Evolutionary conservation across 2,113 vertebrate species (phyloP).

Genomic region (Corythornis cristatus): DNA sequence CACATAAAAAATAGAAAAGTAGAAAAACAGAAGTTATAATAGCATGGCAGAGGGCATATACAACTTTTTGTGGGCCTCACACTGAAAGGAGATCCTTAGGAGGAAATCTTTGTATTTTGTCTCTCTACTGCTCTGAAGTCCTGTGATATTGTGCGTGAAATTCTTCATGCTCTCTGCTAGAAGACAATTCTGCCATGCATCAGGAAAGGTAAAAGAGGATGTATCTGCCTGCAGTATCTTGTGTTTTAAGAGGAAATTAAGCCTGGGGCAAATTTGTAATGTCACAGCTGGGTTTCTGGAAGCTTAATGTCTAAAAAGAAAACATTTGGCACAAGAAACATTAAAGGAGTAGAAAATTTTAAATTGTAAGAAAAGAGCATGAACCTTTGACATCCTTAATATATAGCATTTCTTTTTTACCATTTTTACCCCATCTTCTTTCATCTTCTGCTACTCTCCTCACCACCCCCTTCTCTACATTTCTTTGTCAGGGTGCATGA

Average conservation of each 20-base stretch:
- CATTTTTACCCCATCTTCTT: background rate
- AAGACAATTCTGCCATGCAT: background rate
- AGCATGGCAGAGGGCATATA: background rate
- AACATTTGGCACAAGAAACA: background rate
- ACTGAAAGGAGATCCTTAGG: background rate
- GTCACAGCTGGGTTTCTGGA: slow-evolving; percentile 46
- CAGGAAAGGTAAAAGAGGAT: background rate
- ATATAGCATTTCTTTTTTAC: background rate
- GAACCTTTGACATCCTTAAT: slow-evolving; percentile 1
- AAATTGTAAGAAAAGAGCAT: background rate
- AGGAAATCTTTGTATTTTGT: background rate
- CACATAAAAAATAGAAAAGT: background rate
- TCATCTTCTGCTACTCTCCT: background rate
- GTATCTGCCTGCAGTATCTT: background rate
- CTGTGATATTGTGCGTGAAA: background rate
- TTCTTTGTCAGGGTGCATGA: background rate
- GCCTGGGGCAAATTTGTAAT: background rate
- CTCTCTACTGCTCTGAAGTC: background rate
- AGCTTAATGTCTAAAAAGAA: slow-evolving; percentile 33
- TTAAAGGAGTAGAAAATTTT: slow-evolving; percentile 5
- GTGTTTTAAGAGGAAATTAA: background rate
- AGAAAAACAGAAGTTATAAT: background rate
- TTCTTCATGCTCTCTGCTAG: background rate
- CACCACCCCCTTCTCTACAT: background rate
- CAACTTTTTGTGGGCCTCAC: background rate